Percentiles rank a stretch among this genome's conserved stretches.
Conservation (phyloP, 2,888 invertebrate species). For the Drosophila robusta region DNA sequence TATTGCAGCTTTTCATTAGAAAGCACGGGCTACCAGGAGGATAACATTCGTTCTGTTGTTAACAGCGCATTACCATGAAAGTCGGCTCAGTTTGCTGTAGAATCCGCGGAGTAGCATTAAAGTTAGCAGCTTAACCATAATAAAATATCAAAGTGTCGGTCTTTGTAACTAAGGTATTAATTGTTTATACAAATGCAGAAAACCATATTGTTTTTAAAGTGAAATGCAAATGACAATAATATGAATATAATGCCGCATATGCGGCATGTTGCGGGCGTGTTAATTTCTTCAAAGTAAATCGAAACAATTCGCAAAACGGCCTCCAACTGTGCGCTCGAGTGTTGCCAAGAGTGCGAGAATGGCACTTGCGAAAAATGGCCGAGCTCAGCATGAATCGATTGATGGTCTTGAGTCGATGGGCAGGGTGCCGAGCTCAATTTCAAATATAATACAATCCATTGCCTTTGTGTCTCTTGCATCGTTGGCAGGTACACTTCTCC, state of each 20-base stretch:
- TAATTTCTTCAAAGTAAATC: slow-evolving; percentile 17
- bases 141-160: slow-evolving; percentile 41
- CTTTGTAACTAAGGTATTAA: slow-evolving; percentile 31
- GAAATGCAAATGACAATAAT: slow-evolving; percentile 6
- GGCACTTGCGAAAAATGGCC: slow-evolving; percentile 46
- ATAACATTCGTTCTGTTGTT: slow-evolving; percentile 9
- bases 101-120: not conserved
- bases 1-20: not conserved
- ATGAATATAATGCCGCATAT: not conserved
- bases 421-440: slow-evolving; percentile 12
- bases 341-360: slow-evolving; percentile 21
- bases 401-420: slow-evolving; percentile 8
- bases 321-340: slow-evolving; percentile 41
- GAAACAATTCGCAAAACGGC: slow-evolving; percentile 31
- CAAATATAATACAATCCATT: slow-evolving; percentile 9
- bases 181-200: not conserved
- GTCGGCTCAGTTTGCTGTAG: not conserved
- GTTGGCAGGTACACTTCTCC: slow-evolving; percentile 88
- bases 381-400: slow-evolving; percentile 62
- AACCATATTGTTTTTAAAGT: not conserved
- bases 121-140: not conserved
- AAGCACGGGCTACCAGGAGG: not conserved
- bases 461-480: slow-evolving; percentile 21
- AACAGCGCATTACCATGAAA: slow-evolving; percentile 18
- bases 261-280: not conserved